A percentile compares a stretch with the other conserved stretches of the same genome.
phyloP scores from a whole-genome alignment of 1,140 invertebrate genomes.

The Penaeus chinensis region DNA sequence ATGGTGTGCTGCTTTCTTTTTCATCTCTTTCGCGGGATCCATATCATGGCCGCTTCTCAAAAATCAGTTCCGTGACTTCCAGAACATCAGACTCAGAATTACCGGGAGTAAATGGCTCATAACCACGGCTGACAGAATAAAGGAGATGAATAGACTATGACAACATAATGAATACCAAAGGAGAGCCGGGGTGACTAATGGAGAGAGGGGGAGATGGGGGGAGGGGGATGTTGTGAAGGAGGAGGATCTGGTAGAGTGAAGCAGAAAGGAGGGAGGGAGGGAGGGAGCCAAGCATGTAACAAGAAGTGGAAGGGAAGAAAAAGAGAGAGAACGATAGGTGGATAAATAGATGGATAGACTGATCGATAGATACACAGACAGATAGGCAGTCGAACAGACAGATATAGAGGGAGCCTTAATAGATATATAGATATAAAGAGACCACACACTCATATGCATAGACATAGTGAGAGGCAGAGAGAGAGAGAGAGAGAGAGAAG shows the following conservation, averaged over 20 bases:
- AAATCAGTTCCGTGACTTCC: too few relatives aligned
- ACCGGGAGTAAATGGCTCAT: background rate
- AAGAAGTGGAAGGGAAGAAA: background rate
- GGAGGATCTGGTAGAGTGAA: background rate
- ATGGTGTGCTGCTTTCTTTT: too few relatives aligned
- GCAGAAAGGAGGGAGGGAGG: background rate
- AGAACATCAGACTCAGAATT: too few relatives aligned
- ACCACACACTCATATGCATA: too few relatives aligned
- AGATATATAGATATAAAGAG: background rate
- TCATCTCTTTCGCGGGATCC: too few relatives aligned
- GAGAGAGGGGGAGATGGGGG: background rate
- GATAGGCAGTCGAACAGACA: background rate
- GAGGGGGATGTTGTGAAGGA: background rate
- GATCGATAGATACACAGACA: conserved; percentile 1
- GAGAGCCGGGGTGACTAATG: background rate
- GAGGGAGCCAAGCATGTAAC: background rate
- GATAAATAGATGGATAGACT: background rate
- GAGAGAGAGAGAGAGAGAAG: too few relatives aligned
- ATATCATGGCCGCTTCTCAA: too few relatives aligned
- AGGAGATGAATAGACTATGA: background rate
- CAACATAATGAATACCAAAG: background rate
- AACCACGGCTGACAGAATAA: background rate
- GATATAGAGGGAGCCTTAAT: background rate
- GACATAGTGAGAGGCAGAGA: too few relatives aligned
- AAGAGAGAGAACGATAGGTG: background rate